phyloP scores from a whole-genome alignment of 2,797 vertebrate genomes.

The Ctenopoma kingsleyae region DNA sequence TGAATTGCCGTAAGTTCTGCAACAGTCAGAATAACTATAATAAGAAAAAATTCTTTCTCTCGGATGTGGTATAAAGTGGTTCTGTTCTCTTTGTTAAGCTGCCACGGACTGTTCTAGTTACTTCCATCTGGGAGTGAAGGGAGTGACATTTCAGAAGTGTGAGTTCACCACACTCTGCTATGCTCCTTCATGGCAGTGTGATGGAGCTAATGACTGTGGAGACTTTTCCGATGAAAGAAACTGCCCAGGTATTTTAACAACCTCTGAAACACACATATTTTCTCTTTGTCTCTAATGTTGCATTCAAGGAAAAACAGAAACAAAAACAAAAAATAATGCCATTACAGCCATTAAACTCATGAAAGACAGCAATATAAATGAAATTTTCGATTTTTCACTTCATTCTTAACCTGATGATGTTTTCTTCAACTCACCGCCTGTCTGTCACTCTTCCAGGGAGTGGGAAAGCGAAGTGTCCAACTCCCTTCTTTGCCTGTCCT shows the following conservation, averaged over 20 bases:
- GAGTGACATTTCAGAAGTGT: constrained; percentile 91
- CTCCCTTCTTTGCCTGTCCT: constrained; percentile 92
- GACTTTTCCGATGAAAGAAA: constrained; percentile 95
- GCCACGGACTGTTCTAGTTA: constrained; percentile 93
- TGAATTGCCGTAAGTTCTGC: constrained; percentile 90
- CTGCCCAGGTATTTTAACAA: constrained; percentile 84
- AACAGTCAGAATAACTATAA: neutral
- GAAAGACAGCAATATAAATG: constrained; percentile 19
- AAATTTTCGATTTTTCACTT: constrained; percentile 8
- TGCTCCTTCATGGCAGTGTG: constrained; percentile 93
- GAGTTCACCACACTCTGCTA: constrained; percentile 96
- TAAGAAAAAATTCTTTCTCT: neutral
- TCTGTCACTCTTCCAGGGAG: constrained; percentile 83
- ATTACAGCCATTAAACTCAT: constrained; percentile 36
- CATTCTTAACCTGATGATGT: constrained; percentile 9
- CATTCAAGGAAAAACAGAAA: constrained; percentile 8
- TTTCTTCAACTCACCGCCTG: neutral
- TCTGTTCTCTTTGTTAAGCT: constrained; percentile 78
- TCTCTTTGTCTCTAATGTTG: too few relatives aligned
- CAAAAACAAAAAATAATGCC: constrained; percentile 6
- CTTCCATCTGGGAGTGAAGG: constrained; percentile 95
- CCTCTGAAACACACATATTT: neutral
- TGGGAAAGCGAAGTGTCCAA: constrained; percentile 86
- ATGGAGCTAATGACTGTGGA: constrained; percentile 96
- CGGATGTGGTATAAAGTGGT: neutral